Base-by-base conservation (phyloP, 37 sponge, comb jelly and placozoan species). In the Beroe ovata region DNA sequence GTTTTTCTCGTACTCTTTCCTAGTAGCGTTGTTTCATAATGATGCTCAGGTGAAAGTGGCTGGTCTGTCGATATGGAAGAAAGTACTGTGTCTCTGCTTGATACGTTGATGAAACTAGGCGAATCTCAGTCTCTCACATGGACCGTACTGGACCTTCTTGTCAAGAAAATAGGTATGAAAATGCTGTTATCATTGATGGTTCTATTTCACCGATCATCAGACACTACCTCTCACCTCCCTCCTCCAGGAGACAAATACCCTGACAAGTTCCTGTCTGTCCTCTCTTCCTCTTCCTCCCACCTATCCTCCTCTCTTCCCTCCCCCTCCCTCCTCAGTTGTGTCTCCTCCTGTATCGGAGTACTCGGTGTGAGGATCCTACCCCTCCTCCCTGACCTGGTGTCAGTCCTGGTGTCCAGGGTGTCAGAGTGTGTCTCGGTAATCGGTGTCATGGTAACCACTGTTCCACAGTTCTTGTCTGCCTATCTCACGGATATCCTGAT, bases 381-480 rank as follows among this genome's bases (percentile, higher is more conserved):
- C 4, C 54, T 19, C 28, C 47, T 77, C 14, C 47, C 84, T 0
- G 84, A 40, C 22, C 54, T 77, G 41, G 84, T 77, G 42, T 3
- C 8, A 4, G 47, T 77, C 28, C 21, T 35, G 18, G 14, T 41
- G 35, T 42, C 36, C 38, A 77, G 33, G 14, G 14, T 77, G 11
- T 23, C 35, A 29, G 54, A 39, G 19, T 32, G 38, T 36, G 33
- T 30, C 33, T 30, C 23, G n/a, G 54, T 77, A 3, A 16, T 77
- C 29, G 39, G 29, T 38, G 54, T 35, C 28, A 35, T 77, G 38
- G 22, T 77, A 19, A 8, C 42, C 8, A 77, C 47, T 42, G 84
- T 77, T 25, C 84, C 84, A 14, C 84, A 77, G 84, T 77, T 77
- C 84, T 14, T 23, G 28, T 39, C 54, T 39, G 84, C 84, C 41